Base-by-base conservation (phyloP, 2,113 vertebrate species). In the Tetraodon nigroviridis region DNA sequence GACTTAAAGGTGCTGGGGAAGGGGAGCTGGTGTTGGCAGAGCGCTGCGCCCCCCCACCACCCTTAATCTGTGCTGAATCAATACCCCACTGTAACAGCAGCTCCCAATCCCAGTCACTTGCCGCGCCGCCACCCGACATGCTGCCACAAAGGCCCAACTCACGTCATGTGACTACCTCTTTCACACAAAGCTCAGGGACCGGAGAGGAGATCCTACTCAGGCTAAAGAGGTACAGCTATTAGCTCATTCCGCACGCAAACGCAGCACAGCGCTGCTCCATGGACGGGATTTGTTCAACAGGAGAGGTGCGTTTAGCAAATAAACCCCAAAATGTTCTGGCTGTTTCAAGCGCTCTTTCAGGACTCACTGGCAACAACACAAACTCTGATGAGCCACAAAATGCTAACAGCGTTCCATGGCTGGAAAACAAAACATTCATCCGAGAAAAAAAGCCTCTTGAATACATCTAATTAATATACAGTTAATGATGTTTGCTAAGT, bases 71-170 rank as follows among this genome's bases (percentile, higher is more conserved):
- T 41, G 49, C 51, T 73, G 80, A 83, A 87, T 86, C 83, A 86
- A 87, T 86, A 82, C 64, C 73, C 55, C 79, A 83, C 67, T 84
- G 84, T 86, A 85, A 80, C 27, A 66, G 71, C 73, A 51, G 51
- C 64, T 67, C 64, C 61, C 76, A 81, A 80, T 77, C 80, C 83
- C 8, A 58, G 72, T 79, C 83, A 81, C 77, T 84, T 60, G 80
- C 73, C 56, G 60, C 54, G 12, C 66, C 49, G 80, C 71, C 60
- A 57, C 62, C 49, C 54, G 55, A 58, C 69, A 67, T 27, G 50
- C 61, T 32, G 61, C 71, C 60, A 81, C 78, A 84, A 81, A 71
- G 80, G 65, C 62, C 80, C 79, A 77, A 88, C 78, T 83, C 80
- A 80, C 56, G 64, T 79, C 87, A 86, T 83, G 81, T 82, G 86